Conservation (phyloP, 1,140 invertebrate species). For the Cotesia vestalis region DNA sequence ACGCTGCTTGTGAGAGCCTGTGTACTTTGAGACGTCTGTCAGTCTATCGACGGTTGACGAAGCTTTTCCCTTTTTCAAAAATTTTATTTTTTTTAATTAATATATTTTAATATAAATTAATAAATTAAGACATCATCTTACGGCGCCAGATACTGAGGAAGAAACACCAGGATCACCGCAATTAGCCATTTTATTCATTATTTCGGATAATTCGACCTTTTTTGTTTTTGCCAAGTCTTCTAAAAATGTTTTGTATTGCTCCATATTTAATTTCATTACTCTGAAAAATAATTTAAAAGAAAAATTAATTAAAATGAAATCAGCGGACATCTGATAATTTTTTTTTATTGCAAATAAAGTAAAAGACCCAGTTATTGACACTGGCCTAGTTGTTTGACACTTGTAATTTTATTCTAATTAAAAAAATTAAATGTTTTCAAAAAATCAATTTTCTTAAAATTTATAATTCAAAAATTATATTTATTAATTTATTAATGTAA, state of each 20-base stretch:
- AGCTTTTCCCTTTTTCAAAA: conserved; percentile 69
- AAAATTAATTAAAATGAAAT: background rate
- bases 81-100: background rate
- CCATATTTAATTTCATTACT: conserved; percentile 73
- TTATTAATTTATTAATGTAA: too few relatives aligned
- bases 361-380: too few relatives aligned
- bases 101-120: background rate
- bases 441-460: too few relatives aligned
- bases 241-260: conserved; percentile 83
- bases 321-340: too few relatives aligned
- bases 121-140: conserved; percentile 46
- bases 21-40: conserved; percentile 90
- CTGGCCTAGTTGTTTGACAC: too few relatives aligned
- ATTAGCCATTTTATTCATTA: conserved; percentile 79
- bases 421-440: too few relatives aligned
- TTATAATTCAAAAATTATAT: too few relatives aligned
- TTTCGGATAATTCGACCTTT: conserved; percentile 77
- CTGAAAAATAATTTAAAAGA: conserved; percentile 46
- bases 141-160: conserved; percentile 57
- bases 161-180: conserved; percentile 78
- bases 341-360: too few relatives aligned
- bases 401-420: too few relatives aligned
- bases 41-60: conserved; percentile 83
- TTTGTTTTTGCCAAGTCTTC: conserved; percentile 84
- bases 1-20: conserved; percentile 88